Evolutionary conservation across 2,113 vertebrate genomes (phyloP), one percentile per base, ranked within the genome.

Genomic region (Coturnix japonica): DNA sequence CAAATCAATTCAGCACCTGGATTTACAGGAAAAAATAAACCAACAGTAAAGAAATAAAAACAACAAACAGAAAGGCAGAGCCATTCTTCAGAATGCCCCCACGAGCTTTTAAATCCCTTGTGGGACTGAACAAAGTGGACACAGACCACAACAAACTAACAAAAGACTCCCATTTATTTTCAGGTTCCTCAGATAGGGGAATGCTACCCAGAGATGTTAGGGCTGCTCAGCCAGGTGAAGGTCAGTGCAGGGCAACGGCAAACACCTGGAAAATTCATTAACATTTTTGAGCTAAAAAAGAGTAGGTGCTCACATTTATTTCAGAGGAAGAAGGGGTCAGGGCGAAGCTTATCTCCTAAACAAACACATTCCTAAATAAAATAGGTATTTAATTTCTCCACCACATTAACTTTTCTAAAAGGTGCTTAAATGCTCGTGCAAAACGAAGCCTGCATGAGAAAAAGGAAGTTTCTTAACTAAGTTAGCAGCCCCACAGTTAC

Each of bases 81-180:
- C 46, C 37, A 93, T 90, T 94, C 91, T 91, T 87, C n/a, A 2
- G 82, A 94, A 94, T 79, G 78, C 75, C 75, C 60, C 89, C 89
- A 91, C 94, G 95, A 96, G 91, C 87, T 47, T 76, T 93, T 92
- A 94, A 96, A 91, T 94, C 94, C 84, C 96, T 93, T 80, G 74
- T 60, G 87, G 84, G 81, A 78, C 13, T 35, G 84, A 96, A 96
- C 95, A 96, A 96, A 96, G 96, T 81, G 46, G 64, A 92, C 84
- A 84, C 56, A 94, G 86, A 95, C 92, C 91, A 95, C 95, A 96
- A 94, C 94, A 96, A 96, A 94, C 90, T 91, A 92, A 96, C 95
- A 96, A 95, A 96, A 92, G 94, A 28, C 89, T 87, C 87, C 92
- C 71, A 91, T 95, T 96, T 96, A 95, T 96, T 96, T 95, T 80